Conservation (phyloP, 1,140 invertebrate species). For the Heterodera carotae region DNA sequence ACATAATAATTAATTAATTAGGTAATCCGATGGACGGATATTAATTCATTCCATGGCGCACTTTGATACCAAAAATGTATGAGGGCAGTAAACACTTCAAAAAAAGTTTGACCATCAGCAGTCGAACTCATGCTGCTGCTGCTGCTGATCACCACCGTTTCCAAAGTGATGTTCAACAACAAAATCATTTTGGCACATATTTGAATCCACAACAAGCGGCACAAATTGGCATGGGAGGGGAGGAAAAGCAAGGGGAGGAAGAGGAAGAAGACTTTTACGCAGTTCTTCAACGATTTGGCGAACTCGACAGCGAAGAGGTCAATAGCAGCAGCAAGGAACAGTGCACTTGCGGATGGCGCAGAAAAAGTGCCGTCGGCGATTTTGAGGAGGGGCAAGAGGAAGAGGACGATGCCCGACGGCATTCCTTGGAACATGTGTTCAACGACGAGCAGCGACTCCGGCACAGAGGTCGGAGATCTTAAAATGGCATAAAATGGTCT, state of each 20-base stretch:
- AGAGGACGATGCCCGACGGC: not conserved
- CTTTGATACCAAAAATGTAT: not conserved
- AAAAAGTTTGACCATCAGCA: not conserved
- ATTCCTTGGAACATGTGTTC: slow-evolving; percentile 20
- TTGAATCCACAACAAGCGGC: not conserved
- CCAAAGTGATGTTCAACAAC: not conserved
- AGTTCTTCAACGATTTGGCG: slow-evolving; percentile 5
- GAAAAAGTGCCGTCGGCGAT: not conserved
- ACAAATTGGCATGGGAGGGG: not conserved
- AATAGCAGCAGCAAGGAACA: not conserved
- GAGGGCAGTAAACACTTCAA: slow-evolving; percentile 10
- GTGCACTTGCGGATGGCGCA: slow-evolving; percentile 22
- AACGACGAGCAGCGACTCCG: slow-evolving; percentile 19
- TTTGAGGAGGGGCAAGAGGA: slow-evolving; percentile 2
- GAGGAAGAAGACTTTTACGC: slow-evolving; percentile 32
- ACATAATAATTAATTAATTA: too few relatives aligned
- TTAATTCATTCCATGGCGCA: not conserved
- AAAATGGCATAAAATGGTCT: too few relatives aligned
- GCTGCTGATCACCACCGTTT: not conserved
- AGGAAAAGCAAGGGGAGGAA: slow-evolving; percentile 3
- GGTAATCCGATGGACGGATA: not conserved
- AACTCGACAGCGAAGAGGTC: not conserved
- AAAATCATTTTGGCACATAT: not conserved
- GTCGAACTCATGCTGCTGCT: not conserved
- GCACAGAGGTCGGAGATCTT: slow-evolving; percentile 26